Conservation (phyloP, 2,888 invertebrate species). For the Parnassius orleans region DNA sequence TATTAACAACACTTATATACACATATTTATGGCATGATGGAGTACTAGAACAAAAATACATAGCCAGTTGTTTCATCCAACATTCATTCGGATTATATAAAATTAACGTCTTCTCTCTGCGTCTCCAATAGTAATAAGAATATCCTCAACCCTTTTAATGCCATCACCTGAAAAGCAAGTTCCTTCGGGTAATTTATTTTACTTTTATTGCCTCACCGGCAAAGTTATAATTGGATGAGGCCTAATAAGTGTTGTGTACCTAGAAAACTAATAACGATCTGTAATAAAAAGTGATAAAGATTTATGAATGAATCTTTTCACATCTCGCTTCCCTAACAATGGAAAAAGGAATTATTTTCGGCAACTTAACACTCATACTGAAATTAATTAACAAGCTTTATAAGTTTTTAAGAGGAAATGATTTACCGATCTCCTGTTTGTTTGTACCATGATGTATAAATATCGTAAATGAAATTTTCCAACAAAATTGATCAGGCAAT, state of each 20-base stretch:
- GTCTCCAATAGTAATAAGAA: constrained; percentile 46
- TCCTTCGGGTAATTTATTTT: constrained; percentile 45
- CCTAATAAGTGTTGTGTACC: constrained; percentile 30
- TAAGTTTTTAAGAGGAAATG: constrained; percentile 41
- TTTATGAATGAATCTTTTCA: constrained; percentile 44
- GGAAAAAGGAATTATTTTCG: constrained; percentile 61
- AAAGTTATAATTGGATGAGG: constrained; percentile 41
- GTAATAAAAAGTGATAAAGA: constrained; percentile 40
- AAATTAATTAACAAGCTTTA: constrained; percentile 75
- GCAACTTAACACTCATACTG: constrained; percentile 68
- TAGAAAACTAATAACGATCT: constrained; percentile 35
- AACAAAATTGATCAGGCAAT: too few relatives aligned
- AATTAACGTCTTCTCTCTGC: constrained; percentile 46
- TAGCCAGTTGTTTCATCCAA: too few relatives aligned
- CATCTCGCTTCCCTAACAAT: constrained; percentile 39
- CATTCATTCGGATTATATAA: constrained; percentile 15
- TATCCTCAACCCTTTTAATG: constrained; percentile 50
- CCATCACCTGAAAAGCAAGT: constrained; percentile 39
- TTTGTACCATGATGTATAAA: too few relatives aligned
- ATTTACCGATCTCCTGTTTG: too few relatives aligned
- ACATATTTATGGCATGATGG: too few relatives aligned
- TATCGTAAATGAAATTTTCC: too few relatives aligned
- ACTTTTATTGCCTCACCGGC: constrained; percentile 40
- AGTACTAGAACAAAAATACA: too few relatives aligned
- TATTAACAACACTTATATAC: too few relatives aligned